Conservation (phyloP, 2,797 vertebrate genomes). For the Enteromius trimaculatus region DNA sequence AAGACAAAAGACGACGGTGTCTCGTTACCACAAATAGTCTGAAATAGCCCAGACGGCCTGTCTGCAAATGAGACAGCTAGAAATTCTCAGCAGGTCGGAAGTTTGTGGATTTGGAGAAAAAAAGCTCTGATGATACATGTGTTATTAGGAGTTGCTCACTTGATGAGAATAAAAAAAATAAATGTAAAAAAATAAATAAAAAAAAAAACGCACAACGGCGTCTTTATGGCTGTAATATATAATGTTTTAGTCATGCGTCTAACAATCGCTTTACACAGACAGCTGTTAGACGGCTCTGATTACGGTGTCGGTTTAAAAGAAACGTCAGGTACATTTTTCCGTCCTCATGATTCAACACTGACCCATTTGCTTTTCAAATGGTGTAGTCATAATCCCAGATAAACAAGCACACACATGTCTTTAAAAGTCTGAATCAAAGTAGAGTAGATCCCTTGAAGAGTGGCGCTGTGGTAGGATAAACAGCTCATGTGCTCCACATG, state of each 20-base stretch:
- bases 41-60: constrained; percentile 11
- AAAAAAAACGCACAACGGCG: neutral
- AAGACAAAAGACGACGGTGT: neutral
- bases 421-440: constrained; percentile 56
- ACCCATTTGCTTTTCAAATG: constrained; percentile 62
- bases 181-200: neutral
- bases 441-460: constrained; percentile 46
- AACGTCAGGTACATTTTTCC: constrained; percentile 12
- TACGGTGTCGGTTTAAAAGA: neutral
- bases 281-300: constrained; percentile 13
- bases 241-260: constrained; percentile 10
- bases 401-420: constrained; percentile 63
- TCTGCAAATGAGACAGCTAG: constrained; percentile 15
- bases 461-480: constrained; percentile 32
- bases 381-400: constrained; percentile 59
- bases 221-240: constrained; percentile 13
- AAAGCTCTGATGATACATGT: neutral
- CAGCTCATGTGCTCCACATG: constrained; percentile 60
- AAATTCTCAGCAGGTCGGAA: constrained; percentile 17
- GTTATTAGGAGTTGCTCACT: neutral
- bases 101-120: neutral
- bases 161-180: neutral
- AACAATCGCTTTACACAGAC: neutral
- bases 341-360: constrained; percentile 22
- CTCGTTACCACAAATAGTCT: neutral